Evolutionary conservation across 2,888 invertebrate genomes (phyloP), one percentile per base, ranked within the genome.

Genomic region (Sesamia inferens): DNA sequence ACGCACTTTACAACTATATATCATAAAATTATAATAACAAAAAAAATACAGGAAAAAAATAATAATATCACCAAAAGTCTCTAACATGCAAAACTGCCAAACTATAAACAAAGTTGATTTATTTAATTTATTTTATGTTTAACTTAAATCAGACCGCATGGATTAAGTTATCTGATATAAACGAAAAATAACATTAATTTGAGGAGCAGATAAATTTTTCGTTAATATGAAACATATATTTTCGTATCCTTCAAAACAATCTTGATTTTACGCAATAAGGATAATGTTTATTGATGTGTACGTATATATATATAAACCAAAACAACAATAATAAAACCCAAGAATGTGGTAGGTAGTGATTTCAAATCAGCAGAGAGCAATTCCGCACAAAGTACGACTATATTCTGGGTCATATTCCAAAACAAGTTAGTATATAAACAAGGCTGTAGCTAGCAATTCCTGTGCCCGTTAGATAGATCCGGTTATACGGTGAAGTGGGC

Each of bases 391-490:
- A 69, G 59, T 69, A 67, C 69, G 14, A 24, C 62, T 24, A 58
- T 69, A 71, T 81, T 85, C 74, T 85, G 68, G 84, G 84, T 79
- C 84, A 86, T 75, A 77, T 65, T 82, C 63, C 71, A 51, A 77
- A 86, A 85, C 86, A 24, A 72, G 86, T 85, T 81, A 44, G 71
- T 79, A 62, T 76, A 76, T 77, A 71, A 73, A 85, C 84, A 85
- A 81, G 86, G 76, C 81, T 76, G 71, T 77, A 71, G 68, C 83
- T 84, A 78, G 72, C 74, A 59, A 81, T 79, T 84, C 84, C 84
- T 85, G 85, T 72, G 84, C 76, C 84, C 84, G 84, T 85, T 85
- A 85, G 57, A 0, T 44, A 70, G 62, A 84, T 84, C 84, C 84
- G 84, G 84, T 85, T 84, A 58, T 59, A 5, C 0, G 13, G 44